A percentile compares a stretch with the other conserved stretches of the same genome.
Conservation (phyloP, 2,797 vertebrate genomes). For the Capromys pilorides region DNA sequence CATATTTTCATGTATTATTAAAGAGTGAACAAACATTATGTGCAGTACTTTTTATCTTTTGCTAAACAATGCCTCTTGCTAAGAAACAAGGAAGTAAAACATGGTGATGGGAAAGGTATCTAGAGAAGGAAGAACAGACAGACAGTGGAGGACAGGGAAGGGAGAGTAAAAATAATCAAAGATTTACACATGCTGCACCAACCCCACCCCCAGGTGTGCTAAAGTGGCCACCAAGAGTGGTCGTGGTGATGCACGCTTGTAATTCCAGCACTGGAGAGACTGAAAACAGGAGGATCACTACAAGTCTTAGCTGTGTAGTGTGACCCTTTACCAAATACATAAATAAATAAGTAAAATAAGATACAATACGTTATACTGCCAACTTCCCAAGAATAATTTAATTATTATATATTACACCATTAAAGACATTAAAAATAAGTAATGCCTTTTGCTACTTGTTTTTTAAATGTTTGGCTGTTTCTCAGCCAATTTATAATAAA, state of each 20-base stretch:
- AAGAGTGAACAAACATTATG: neutral
- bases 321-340: neutral
- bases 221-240: neutral
- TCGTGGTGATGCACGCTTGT: neutral
- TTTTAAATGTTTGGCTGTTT: slow-evolving; percentile 45
- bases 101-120: too few relatives aligned
- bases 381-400: too few relatives aligned
- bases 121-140: too few relatives aligned
- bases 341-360: too few relatives aligned
- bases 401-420: too few relatives aligned
- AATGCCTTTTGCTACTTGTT: slow-evolving; percentile 31
- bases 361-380: too few relatives aligned
- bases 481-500: slow-evolving; percentile 55
- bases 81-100: too few relatives aligned
- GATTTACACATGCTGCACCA: too few relatives aligned
- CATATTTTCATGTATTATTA: slow-evolving; percentile 30
- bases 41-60: slow-evolving; percentile 32
- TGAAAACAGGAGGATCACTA: neutral
- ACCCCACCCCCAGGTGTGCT: too few relatives aligned
- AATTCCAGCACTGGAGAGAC: neutral
- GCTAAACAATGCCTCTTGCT: neutral
- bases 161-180: too few relatives aligned
- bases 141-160: too few relatives aligned
- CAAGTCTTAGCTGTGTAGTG: neutral
- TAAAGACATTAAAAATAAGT: neutral